These are phyloP conservation scores for Ceyx margarethae DNA, from an alignment of 2,113 vertebrate genomes.

Conservation along the genomic window DNA sequence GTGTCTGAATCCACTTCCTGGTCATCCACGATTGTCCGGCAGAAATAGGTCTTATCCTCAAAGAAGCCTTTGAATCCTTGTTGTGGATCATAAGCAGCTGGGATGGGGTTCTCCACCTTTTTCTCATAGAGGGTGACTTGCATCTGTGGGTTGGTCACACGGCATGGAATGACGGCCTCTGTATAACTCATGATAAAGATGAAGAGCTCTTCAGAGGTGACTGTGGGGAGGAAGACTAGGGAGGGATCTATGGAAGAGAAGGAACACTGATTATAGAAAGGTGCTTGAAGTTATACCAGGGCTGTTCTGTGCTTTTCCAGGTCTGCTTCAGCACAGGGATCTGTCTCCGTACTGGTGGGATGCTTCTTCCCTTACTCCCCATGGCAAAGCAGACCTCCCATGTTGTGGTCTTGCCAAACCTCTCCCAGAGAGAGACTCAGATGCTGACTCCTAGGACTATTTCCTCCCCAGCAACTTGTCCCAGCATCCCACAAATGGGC, in stretches of 20 bases:
- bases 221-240: slow-evolving; percentile 81
- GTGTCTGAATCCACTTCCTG: slow-evolving; percentile 80
- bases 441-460: rapidly evolving
- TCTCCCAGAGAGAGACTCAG: not conserved
- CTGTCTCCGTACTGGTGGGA: not conserved
- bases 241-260: slow-evolving; percentile 76
- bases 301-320: not conserved
- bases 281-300: not conserved
- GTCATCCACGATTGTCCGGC: slow-evolving; percentile 82
- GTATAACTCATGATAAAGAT: slow-evolving; percentile 83
- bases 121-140: slow-evolving; percentile 86
- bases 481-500: not conserved
- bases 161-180: slow-evolving; percentile 85
- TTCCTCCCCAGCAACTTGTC: not conserved
- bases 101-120: slow-evolving; percentile 73
- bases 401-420: not conserved
- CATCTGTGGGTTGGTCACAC: slow-evolving; percentile 87
- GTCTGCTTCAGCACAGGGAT: not conserved
- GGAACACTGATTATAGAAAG: not conserved
- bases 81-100: slow-evolving; percentile 79
- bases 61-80: slow-evolving; percentile 85
- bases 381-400: not conserved
- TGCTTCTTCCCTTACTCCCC: not conserved
- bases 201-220: slow-evolving; percentile 66
- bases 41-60: slow-evolving; percentile 88